Base-by-base conservation (phyloP, 1,140 invertebrate genomes). In the Mactra quadrangularis region DNA sequence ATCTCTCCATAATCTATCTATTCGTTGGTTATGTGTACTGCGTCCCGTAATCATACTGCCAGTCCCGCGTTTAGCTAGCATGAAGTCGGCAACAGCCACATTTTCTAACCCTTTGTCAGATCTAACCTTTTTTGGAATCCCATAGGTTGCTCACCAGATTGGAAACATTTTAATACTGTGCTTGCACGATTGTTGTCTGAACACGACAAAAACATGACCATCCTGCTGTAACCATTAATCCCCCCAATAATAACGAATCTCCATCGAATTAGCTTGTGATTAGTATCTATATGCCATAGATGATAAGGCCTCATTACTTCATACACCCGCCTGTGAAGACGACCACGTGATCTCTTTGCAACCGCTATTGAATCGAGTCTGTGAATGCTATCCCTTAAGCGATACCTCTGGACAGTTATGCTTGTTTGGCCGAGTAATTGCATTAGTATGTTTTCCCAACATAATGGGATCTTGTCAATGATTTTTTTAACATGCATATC, bases 21-120 rank as follows among this genome's bases (percentile, higher is more conserved):
- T 85, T 3, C 83, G 13, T 52, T 85, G 85, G 35, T 87, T 87
- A 22, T 88, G 87, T 6, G 74, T 77, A 19, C 60, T 74, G 55
- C 75, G 76, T 0, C 85, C 87, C 4, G 77, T 77, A 50, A 87
- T 55, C 31, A 87, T 74, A 7, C 75, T 41, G 13, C 60, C 27
- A 17, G 15, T n/a, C 19, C 87, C 85, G 17, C 74, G 27, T 13
- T 27, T 74, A 45, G 19, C 25, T 17, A 33, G 4, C 85, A 87
- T 87, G 29, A 27, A 85, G 19, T 79, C 60, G 4, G 64, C 82
- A 11, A 87, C 33, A 15, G 33, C 19, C 53, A 62, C 22, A 68
- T 87, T 82, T 87, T 87, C 87, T n/a, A 71, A 15, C n/a, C 86
- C 84, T 52, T 81, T 47, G 38, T 87, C 86, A 25, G 66, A 66